A percentile compares a stretch with the other conserved stretches of the same genome.
These are phyloP conservation scores for Campoletis raptor DNA, from an alignment of 2,888 invertebrate genomes.

Conservation along the genomic window DNA sequence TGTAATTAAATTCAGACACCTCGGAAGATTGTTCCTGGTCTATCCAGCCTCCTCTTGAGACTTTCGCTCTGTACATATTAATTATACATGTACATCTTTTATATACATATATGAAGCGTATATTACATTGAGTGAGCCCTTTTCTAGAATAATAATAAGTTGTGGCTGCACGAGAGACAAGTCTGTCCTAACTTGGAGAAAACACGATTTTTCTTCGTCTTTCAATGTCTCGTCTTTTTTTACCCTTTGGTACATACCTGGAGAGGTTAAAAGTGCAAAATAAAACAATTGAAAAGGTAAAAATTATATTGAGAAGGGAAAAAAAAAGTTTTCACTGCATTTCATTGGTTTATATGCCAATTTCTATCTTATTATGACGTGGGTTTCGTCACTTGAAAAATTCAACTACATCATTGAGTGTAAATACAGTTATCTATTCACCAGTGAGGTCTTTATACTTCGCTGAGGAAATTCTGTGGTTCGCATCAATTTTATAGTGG, in stretches of 20 bases:
- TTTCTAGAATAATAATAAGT: constrained; percentile 52
- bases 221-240: neutral
- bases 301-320: neutral
- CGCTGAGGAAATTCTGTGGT: constrained; percentile 49
- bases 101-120: neutral
- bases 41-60: constrained; percentile 22
- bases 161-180: constrained; percentile 23
- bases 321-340: neutral
- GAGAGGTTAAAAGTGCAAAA: neutral
- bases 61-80: neutral
- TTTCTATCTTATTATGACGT: neutral
- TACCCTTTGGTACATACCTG: neutral
- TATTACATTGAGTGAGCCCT: constrained; percentile 15
- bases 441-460: neutral
- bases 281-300: neutral
- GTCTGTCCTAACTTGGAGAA: constrained; percentile 11
- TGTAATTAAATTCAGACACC: constrained; percentile 70
- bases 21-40: constrained; percentile 47
- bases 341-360: neutral
- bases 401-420: neutral
- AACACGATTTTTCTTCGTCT: neutral
- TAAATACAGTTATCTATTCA: neutral
- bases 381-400: neutral
- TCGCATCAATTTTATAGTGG: constrained; percentile 27
- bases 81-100: neutral